Evolutionary conservation across 2,888 invertebrate genomes (phyloP).

Genomic region (Mellilla xanthometata): DNA sequence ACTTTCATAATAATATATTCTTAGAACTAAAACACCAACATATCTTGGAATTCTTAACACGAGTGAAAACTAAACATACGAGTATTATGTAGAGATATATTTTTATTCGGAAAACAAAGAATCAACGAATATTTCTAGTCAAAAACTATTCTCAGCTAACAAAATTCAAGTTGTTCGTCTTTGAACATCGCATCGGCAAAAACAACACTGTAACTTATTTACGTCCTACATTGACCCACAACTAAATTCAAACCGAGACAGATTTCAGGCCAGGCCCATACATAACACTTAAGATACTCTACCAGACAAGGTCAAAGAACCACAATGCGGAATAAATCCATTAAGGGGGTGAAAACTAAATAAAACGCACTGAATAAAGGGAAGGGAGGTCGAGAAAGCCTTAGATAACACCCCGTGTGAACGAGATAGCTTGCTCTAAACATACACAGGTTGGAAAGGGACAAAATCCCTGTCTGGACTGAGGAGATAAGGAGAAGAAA

Average conservation of each 20-base stretch:
- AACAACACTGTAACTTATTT: slow-evolving; percentile 13
- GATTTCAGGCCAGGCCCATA: slow-evolving; percentile 22
- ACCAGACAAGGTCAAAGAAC: slow-evolving; percentile 68
- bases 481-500: slow-evolving; percentile 77
- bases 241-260: slow-evolving; percentile 14
- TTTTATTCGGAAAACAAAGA: not conserved
- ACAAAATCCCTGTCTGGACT: slow-evolving; percentile 59
- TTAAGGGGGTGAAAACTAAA: slow-evolving; percentile 73
- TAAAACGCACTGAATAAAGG: slow-evolving; percentile 68
- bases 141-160: slow-evolving; percentile 2
- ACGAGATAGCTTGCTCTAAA: slow-evolving; percentile 25
- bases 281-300: slow-evolving; percentile 24
- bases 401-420: slow-evolving; percentile 51
- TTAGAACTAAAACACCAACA: no score
- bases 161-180: not conserved
- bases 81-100: no score
- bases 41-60: no score
- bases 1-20: no score
- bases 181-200: no score
- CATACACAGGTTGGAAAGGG: slow-evolving; percentile 36
- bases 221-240: slow-evolving; percentile 16
- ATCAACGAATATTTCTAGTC: not conserved
- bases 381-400: slow-evolving; percentile 40
- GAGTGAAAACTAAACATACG: no score
- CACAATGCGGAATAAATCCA: slow-evolving; percentile 68